phyloP scores from a whole-genome alignment of 2,888 invertebrate genomes.

The Petrolisthes cinctipes region DNA sequence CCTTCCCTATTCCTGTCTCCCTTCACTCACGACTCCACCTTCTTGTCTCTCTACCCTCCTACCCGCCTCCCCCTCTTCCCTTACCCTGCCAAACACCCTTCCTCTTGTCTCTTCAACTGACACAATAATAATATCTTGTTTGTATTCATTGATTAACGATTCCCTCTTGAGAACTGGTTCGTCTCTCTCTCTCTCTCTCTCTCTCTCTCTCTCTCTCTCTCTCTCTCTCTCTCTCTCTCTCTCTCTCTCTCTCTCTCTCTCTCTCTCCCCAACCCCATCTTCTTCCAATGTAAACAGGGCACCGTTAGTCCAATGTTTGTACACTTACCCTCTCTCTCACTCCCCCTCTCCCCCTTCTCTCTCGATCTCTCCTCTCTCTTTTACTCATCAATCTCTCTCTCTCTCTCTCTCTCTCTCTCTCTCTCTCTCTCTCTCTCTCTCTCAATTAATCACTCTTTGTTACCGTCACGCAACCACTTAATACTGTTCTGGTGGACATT shows the following conservation, averaged over 20 bases:
- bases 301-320: slow-evolving; percentile 18
- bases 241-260: not conserved
- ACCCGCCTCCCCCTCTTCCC: not conserved
- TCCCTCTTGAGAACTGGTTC: slow-evolving; percentile 28
- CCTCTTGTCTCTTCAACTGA: not conserved
- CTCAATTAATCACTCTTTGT: not conserved
- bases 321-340: not conserved
- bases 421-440: not conserved
- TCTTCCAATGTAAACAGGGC: slow-evolving; percentile 27
- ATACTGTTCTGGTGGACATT: no score
- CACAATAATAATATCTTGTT: slow-evolving; percentile 46
- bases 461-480: not conserved
- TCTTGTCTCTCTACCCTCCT: not conserved
- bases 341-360: not conserved
- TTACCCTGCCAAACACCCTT: not conserved
- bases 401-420: not conserved
- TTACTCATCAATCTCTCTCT: not conserved
- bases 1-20: not conserved
- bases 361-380: not conserved
- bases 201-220: not conserved
- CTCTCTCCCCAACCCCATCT: not conserved
- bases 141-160: slow-evolving; percentile 52
- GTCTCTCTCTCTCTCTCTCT: not conserved
- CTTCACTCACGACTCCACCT: not conserved
- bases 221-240: slow-evolving; percentile 7